Percentiles rank a stretch among this genome's conserved stretches.
These are phyloP conservation scores for Hirtodrosophila alboralis DNA, from an alignment of 2,888 invertebrate genomes.

Conservation along the genomic window DNA sequence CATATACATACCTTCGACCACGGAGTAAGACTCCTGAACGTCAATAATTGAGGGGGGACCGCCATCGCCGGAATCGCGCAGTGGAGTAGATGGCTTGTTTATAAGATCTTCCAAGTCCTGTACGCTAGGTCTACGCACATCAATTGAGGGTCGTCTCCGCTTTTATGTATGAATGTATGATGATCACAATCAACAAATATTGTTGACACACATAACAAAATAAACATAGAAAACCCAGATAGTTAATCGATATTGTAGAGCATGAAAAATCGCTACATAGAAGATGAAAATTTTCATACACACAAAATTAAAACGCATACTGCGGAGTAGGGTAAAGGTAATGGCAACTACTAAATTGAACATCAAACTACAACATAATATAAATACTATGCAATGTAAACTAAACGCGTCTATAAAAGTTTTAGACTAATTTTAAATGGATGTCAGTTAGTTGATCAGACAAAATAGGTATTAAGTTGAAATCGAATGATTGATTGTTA, in stretches of 20 bases:
- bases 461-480: too few relatives aligned
- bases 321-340: constrained; percentile 11
- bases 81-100: constrained; percentile 95
- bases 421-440: neutral
- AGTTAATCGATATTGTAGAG: neutral
- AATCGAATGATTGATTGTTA: neutral
- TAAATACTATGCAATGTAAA: constrained; percentile 8
- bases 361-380: constrained; percentile 24
- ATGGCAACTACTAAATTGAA: constrained; percentile 36
- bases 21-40: constrained; percentile 97
- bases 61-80: constrained; percentile 90
- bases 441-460: neutral
- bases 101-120: constrained; percentile 95
- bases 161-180: constrained; percentile 77
- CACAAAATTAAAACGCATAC: constrained; percentile 30
- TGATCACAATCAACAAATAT: constrained; percentile 14
- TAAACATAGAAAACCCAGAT: constrained; percentile 9
- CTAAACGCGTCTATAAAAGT: constrained; percentile 5
- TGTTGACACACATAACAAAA: constrained; percentile 15
- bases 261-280: constrained; percentile 9
- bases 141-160: constrained; percentile 94
- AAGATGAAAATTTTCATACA: constrained; percentile 16
- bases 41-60: constrained; percentile 96
- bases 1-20: constrained; percentile 95
- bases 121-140: constrained; percentile 94